These are phyloP conservation scores for Trisateles emortualis DNA, from an alignment of 2,888 invertebrate genomes.

Conservation along the genomic window DNA sequence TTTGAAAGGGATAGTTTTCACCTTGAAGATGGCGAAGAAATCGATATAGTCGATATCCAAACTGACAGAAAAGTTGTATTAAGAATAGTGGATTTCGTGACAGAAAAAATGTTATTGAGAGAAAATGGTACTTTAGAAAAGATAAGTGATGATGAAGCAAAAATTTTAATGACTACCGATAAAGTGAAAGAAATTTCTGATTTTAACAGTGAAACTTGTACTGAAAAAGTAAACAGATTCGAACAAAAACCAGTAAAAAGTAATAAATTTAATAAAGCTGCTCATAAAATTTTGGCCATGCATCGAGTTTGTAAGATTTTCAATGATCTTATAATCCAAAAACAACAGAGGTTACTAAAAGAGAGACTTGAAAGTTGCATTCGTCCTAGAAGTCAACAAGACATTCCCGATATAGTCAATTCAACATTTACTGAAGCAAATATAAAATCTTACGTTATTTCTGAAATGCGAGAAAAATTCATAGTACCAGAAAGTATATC, in stretches of 20 bases:
- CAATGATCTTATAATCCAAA: constrained; percentile 52
- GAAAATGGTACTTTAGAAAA: constrained; percentile 83
- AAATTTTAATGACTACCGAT: constrained; percentile 69
- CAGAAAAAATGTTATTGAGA: constrained; percentile 85
- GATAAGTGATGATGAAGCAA: constrained; percentile 79
- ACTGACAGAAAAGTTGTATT: constrained; percentile 81
- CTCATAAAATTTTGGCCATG: constrained; percentile 67
- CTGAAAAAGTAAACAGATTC: constrained; percentile 22
- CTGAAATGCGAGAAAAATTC: constrained; percentile 65
- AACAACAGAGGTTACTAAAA: constrained; percentile 34
- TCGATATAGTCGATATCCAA: constrained; percentile 77
- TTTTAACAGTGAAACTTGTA: constrained; percentile 39
- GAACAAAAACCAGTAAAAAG: constrained; percentile 15
- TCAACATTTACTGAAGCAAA: constrained; percentile 72
- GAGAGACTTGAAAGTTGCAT: constrained; percentile 33
- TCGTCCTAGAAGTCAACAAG: constrained; percentile 56
- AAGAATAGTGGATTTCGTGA: constrained; percentile 85
- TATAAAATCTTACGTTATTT: constrained; percentile 55
- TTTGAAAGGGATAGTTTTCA: constrained; percentile 74
- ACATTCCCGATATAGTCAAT: constrained; percentile 81
- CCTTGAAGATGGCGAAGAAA: constrained; percentile 82
- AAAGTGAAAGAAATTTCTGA: constrained; percentile 42
- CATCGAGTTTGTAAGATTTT: constrained; percentile 71
- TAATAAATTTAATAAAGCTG: constrained; percentile 64
- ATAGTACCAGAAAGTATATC: constrained; percentile 77